Evolutionary conservation across 1,140 invertebrate genomes (phyloP), one percentile per base, ranked within the genome.

Genomic region (Drosophila nigromelanica): DNA sequence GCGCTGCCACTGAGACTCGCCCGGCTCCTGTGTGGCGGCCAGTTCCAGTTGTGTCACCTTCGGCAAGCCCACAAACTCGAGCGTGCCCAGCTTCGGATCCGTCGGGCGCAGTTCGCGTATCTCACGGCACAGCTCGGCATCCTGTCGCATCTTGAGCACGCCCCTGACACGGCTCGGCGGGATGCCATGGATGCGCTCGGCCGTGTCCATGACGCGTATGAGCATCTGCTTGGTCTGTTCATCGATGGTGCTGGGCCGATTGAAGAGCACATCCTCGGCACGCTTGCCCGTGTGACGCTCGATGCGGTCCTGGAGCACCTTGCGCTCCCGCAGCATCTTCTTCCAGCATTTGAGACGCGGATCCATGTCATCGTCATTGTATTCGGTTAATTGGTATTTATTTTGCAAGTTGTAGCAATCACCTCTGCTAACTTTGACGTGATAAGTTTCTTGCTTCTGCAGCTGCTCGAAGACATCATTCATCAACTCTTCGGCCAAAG

Each of bases 271-370:
- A 37, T 86, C 73, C n/a, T 75, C 63, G 3, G 72, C 42, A 1
- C 56, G 55, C 30, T 91, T 91, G 0, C 76, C 78, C 0, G 78
- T 90, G 5, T 61, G 39, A 0, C n/a, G 54, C 4, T 71, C 62
- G n/a, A 91, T 89, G 5, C 75, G 69, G 7, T 43, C 1, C 37
- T 81, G 70, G 1, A 91, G 4, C 0, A 18, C 11, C 4, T 69
- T 58, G 0, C 89, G 83, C 12, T 77, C 40, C 8, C 62, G 21
- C 6, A 91, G 30, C 11, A 70, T n/a, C 2, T 73, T 51, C 6
- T 82, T 72, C 89, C 89, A 91, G 55, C 58, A 61, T 8, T 61
- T 69, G 4, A 91, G 70, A 1, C 89, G 80, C 3, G 70, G 81
- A 55, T 90, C 87, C 74, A 81, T 54, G 5, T 55, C 61, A 0